phyloP scores from a whole-genome alignment of 2,888 invertebrate species.

The Euzetes globulus region DNA sequence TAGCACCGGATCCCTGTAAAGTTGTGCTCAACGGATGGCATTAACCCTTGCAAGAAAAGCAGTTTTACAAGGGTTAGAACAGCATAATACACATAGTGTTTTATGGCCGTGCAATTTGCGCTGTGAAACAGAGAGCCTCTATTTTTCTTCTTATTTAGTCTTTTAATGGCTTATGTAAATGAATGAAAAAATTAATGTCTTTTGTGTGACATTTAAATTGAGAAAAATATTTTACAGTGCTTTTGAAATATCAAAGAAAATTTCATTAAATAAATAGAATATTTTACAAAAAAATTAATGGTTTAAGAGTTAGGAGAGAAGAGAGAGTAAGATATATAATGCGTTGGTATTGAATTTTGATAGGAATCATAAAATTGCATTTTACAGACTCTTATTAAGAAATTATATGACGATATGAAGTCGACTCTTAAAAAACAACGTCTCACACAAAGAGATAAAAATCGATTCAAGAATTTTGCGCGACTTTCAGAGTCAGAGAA shows the following conservation, averaged over 20 bases:
- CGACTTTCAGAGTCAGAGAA: background rate
- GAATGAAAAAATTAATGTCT: slow-evolving; percentile 5
- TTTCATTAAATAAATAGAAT: too few relatives aligned
- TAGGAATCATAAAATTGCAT: background rate
- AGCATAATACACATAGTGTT: background rate
- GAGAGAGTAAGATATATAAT: background rate
- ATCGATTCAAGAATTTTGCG: slow-evolving; percentile 15
- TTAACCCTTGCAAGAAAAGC: slow-evolving; percentile 29
- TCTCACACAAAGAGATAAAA: slow-evolving; percentile 11
- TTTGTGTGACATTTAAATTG: background rate
- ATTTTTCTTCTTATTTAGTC: background rate
- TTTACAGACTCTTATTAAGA: slow-evolving; percentile 13
- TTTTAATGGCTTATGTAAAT: slow-evolving; percentile 27
- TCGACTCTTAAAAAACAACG: background rate
- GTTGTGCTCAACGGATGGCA: slow-evolving; percentile 26
- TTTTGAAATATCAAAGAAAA: too few relatives aligned
- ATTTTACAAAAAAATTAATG: too few relatives aligned
- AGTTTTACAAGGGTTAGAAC: slow-evolving; percentile 28
- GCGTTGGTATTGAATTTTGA: background rate
- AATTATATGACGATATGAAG: slow-evolving; percentile 2
- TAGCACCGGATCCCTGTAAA: slow-evolving; percentile 16
- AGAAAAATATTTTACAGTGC: too few relatives aligned
- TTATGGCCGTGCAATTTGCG: background rate
- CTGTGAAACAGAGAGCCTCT: background rate
- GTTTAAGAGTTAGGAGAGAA: too few relatives aligned